Evolutionary conservation across 2,797 vertebrate genomes (phyloP).

Genomic region (Scolopax rusticola): DNA sequence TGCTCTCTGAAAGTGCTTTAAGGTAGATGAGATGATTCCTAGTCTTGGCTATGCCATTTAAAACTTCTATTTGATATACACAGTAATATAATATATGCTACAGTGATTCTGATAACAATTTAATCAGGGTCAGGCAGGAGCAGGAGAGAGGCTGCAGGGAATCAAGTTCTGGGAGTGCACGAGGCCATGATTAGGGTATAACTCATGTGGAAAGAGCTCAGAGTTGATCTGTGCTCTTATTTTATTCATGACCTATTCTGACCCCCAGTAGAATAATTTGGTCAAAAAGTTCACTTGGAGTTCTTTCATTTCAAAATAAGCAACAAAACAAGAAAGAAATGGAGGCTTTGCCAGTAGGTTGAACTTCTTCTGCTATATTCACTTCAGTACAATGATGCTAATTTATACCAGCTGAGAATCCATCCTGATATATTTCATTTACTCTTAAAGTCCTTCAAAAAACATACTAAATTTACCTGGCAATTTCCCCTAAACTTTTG

Average conservation of each 20-base stretch:
- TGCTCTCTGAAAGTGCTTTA: background rate
- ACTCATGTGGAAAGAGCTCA: slow-evolving; percentile 41
- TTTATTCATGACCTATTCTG: slow-evolving; percentile 30
- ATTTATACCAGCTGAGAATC: background rate
- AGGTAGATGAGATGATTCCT: background rate
- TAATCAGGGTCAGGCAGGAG: slow-evolving; percentile 13
- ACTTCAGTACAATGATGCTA: background rate
- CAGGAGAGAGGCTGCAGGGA: slow-evolving; percentile 34
- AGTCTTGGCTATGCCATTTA: background rate
- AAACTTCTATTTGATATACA: background rate
- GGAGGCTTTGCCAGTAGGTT: background rate
- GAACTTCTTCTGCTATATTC: background rate
- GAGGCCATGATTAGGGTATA: slow-evolving; percentile 16
- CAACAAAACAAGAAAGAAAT: slow-evolving; percentile 27
- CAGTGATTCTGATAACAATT: slow-evolving; percentile 14
- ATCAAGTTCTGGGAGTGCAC: background rate
- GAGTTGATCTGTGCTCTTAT: slow-evolving; percentile 19
- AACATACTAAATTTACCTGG: background rate
- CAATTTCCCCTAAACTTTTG: background rate
- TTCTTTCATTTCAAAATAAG: slow-evolving; percentile 25
- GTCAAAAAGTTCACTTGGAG: slow-evolving; percentile 12
- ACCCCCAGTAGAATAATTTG: slow-evolving; percentile 3
- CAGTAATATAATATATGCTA: background rate
- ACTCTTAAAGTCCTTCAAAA: background rate
- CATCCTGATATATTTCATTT: background rate